Evolutionary conservation across 2,113 vertebrate genomes (phyloP).

Genomic region (Canis aureus): DNA sequence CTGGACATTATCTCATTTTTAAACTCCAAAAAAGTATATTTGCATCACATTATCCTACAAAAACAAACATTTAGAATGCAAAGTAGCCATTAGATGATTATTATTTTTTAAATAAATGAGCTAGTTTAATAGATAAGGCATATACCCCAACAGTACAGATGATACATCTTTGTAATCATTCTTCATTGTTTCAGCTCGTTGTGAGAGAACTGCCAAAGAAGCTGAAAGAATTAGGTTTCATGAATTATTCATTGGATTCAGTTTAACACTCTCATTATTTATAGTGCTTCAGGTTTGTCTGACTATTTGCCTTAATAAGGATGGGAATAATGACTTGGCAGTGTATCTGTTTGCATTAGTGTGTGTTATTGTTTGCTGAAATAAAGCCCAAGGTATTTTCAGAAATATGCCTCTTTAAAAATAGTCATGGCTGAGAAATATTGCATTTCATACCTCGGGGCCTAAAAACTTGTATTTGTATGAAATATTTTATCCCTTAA

Average conservation of each 20-base stretch:
- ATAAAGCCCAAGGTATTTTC: conserved; percentile 66
- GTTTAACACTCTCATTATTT: conserved; percentile 75
- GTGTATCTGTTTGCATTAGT: conserved; percentile 60
- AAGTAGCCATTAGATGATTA: not conserved
- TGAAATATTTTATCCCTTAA: conserved; percentile 59
- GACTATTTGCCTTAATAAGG: conserved; percentile 72
- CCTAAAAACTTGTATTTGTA: conserved; percentile 41
- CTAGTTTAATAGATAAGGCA: conserved; percentile 70
- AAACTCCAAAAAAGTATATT: conserved; percentile 62
- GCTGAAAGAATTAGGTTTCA: conserved; percentile 50
- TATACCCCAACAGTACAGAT: conserved; percentile 27
- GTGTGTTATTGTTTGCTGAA: conserved; percentile 61
- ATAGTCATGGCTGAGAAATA: conserved; percentile 41
- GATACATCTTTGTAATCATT: conserved; percentile 69
- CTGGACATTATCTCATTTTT: conserved; percentile 62
- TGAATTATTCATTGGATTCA: conserved; percentile 73
- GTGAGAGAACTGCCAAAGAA: conserved; percentile 64
- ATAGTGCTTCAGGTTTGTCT: conserved; percentile 69
- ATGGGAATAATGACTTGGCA: conserved; percentile 73
- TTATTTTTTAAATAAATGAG: conserved; percentile 70
- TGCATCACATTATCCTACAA: conserved; percentile 51
- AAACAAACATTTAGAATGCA: conserved; percentile 67
- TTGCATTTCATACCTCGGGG: conserved; percentile 34
- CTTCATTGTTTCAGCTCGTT: conserved; percentile 64
- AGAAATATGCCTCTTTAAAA: conserved; percentile 70